These are phyloP conservation scores for Lathamus discolor DNA, from an alignment of 2,113 vertebrate species.

Conservation along the genomic window DNA sequence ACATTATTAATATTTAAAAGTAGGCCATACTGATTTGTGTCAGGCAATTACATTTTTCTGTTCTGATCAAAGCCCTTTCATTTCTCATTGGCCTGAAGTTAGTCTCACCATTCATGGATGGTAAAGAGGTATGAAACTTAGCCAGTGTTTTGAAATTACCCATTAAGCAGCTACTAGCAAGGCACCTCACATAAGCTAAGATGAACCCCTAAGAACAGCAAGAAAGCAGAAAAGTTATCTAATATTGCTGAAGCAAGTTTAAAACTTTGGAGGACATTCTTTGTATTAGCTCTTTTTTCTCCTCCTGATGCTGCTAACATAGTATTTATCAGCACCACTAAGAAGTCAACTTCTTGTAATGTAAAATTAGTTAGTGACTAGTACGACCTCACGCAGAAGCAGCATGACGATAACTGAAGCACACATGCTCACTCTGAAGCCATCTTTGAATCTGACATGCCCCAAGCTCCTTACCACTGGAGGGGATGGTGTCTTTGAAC, in stretches of 20 bases:
- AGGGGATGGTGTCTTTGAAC: slow-evolving; percentile 94
- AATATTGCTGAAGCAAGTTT: neutral
- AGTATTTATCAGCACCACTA: neutral
- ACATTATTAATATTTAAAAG: neutral
- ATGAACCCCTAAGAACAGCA: neutral
- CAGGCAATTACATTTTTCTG: neutral
- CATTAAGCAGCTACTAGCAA: neutral
- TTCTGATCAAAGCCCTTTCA: neutral
- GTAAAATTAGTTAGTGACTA: neutral
- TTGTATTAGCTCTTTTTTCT: neutral
- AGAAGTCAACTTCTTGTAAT: neutral
- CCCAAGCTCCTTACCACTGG: slow-evolving; percentile 79
- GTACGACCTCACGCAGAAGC: neutral
- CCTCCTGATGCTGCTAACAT: neutral
- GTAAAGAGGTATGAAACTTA: neutral
- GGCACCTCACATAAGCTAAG: neutral
- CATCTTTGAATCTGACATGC: neutral
- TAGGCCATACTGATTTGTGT: neutral
- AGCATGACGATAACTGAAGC: neutral
- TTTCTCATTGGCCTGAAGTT: neutral
- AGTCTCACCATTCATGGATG: neutral
- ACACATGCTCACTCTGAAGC: neutral
- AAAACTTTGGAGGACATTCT: neutral
- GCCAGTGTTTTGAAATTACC: neutral
- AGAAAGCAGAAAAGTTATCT: neutral